Conservation (phyloP, 1,140 invertebrate genomes). For the Diabrotica undecimpunctata region DNA sequence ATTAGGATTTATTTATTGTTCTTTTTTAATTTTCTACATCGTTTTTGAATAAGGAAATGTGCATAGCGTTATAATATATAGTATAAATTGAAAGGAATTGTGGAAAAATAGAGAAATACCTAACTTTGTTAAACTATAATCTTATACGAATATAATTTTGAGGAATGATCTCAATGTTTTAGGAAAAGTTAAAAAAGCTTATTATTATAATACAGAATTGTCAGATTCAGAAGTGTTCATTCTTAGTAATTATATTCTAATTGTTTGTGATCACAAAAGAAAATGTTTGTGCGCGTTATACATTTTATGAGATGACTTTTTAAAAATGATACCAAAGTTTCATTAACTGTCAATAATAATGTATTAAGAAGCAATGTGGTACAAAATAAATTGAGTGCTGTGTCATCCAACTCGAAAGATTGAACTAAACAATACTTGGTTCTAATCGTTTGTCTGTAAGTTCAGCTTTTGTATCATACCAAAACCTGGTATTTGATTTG, state of each 20-base stretch:
- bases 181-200: constrained; percentile 28
- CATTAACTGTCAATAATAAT: no score
- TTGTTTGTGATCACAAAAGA: no score
- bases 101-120: constrained; percentile 10
- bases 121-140: constrained; percentile 15
- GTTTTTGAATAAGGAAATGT: constrained; percentile 16
- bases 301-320: no score
- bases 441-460: no score
- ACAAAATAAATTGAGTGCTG: no score
- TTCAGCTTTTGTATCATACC: no score
- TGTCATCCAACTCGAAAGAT: no score
- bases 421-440: no score
- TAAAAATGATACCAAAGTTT: no score
- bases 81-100: constrained; percentile 20
- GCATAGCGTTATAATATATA: constrained; percentile 13
- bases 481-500: no score
- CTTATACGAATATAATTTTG: constrained; percentile 17
- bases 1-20: constrained; percentile 10
- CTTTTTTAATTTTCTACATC: constrained; percentile 2
- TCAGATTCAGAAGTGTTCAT: background rate
- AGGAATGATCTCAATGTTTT: constrained; percentile 27
- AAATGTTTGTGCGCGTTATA: no score
- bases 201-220: constrained; percentile 13
- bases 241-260: background rate
- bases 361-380: no score